Evolutionary conservation across 2,113 vertebrate genomes (phyloP).

Genomic region (Grammatotria lemairii): DNA sequence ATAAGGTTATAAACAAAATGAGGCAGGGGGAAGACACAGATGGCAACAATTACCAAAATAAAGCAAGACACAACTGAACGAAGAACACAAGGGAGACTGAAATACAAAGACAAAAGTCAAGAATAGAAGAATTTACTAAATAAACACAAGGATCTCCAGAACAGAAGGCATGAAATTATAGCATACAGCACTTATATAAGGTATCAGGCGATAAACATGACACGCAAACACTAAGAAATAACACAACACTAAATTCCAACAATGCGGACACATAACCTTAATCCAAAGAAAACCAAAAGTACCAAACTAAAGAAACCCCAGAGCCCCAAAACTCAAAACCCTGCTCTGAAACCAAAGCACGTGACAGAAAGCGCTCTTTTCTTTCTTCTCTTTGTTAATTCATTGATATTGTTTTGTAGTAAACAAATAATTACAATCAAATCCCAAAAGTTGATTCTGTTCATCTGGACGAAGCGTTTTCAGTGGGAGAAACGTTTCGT

Average conservation of each 20-base stretch:
- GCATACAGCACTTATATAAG: neutral
- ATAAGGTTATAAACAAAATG: neutral
- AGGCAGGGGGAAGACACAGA: neutral
- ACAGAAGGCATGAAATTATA: neutral
- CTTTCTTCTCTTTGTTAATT: neutral
- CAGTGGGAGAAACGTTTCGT: neutral
- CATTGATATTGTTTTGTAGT: neutral
- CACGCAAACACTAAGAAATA: neutral
- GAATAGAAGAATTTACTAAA: neutral
- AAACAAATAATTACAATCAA: neutral
- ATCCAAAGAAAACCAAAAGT: neutral
- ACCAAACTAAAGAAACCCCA: neutral
- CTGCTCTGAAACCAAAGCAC: fast-evolving
- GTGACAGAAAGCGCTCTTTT: fast-evolving
- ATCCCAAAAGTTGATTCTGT: neutral
- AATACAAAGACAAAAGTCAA: neutral
- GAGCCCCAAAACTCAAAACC: neutral
- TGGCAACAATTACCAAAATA: neutral
- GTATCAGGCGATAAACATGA: neutral
- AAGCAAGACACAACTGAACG: neutral
- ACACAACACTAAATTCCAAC: neutral
- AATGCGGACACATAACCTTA: neutral
- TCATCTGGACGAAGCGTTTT: fast-evolving
- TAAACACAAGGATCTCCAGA: neutral
- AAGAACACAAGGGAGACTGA: neutral